Evolutionary conservation across 2,113 vertebrate species (phyloP), one percentile per base, ranked within the genome.

Genomic region (Ivindomyrus marchei): DNA sequence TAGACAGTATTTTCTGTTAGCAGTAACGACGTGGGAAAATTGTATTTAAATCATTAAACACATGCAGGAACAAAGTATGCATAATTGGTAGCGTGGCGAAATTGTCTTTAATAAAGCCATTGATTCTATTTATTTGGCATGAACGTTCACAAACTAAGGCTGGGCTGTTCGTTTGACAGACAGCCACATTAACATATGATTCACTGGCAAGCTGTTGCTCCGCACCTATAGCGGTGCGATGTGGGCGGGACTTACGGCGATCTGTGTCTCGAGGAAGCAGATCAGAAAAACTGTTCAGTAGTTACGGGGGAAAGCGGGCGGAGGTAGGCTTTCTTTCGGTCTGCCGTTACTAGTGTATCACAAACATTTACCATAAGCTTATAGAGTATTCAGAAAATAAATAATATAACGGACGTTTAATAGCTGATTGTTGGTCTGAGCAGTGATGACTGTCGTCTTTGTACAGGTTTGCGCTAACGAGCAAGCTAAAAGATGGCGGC

Each of bases 181-280:
- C 88, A 87, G 80, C 21, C 8, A 10, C 21, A 39, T 27, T 24
- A 74, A 87, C 84, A 58, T 84, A 83, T 89, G 15, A 50, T 85
- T 86, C 19, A 47, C 47, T 77, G 6, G 58, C 56, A 66, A 46
- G 70, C 27, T 52, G n/a, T 17, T 53, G 0, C 10, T 45, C n/a
- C 2, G 39, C 46, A 46, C 95, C 93, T 95, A 94, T 95, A 58
- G 87, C 77, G 89, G 42, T 4, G 0, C 0, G 0, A 0, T n/a
- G 39, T 19, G 89, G 94, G 94, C 9, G 94, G 91, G 92, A 77
- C 27, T 39, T 89, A 56, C 27, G n/a, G 88, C 42, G 45, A 47
- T 50, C 9, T 45, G 36, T 13, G n/a, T 24, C 74, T 50, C 27
- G 11, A 53, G 21, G 36, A 84, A 24, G 49, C 10, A 21, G 77